Conservation (phyloP, 2,888 invertebrate species). For the Andrena bicolor region DNA sequence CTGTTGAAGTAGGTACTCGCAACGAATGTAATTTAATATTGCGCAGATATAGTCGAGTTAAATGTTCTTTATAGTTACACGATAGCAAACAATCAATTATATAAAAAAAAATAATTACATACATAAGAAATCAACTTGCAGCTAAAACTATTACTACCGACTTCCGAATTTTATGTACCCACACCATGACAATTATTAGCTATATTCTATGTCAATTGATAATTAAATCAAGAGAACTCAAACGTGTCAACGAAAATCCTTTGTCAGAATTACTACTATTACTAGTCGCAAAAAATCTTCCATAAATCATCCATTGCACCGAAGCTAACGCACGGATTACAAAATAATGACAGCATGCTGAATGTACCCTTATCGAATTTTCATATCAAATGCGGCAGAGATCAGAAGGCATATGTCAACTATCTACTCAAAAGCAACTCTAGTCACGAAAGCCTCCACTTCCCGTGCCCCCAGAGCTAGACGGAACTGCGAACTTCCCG, state of each 20-base stretch:
- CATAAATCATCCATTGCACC: neutral
- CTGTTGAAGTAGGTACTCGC: too few relatives aligned
- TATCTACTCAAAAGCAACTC: conserved; percentile 73
- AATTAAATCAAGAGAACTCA: neutral
- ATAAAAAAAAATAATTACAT: too few relatives aligned
- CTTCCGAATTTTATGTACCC: too few relatives aligned
- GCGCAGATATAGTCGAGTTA: too few relatives aligned
- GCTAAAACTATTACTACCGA: too few relatives aligned
- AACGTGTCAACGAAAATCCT: neutral
- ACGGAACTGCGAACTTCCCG: conserved; percentile 5
- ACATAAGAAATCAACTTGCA: too few relatives aligned
- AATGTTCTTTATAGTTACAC: neutral
- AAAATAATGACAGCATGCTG: conserved; percentile 2
- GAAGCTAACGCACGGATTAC: conserved; percentile 58
- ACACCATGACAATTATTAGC: too few relatives aligned
- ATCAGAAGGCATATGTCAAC: conserved; percentile 71
- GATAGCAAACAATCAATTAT: too few relatives aligned
- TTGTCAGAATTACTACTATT: too few relatives aligned
- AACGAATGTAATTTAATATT: too few relatives aligned
- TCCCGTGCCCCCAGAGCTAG: neutral
- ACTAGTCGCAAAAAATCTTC: neutral
- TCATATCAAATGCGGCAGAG: conserved; percentile 66
- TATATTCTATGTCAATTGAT: too few relatives aligned
- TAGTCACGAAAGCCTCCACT: conserved; percentile 2
- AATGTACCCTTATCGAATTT: conserved; percentile 8